Conservation (phyloP, 2,797 vertebrate genomes). For the Tokudaia tokunoshimensis region DNA sequence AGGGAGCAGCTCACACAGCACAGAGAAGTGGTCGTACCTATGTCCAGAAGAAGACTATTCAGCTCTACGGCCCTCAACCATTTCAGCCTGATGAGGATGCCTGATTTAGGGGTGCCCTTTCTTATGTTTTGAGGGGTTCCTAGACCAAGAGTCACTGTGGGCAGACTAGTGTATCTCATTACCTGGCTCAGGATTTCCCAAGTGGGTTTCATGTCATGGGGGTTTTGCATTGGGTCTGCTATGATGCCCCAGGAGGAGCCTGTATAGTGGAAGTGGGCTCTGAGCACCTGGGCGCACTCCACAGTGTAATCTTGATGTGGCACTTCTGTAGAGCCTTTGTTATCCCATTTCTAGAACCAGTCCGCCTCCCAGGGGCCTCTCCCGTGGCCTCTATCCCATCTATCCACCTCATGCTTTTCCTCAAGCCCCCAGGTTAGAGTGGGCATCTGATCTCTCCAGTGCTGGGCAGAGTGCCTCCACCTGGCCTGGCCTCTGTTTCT, state of each 20-base stretch:
- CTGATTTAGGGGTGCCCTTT: neutral
- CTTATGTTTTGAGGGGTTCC: neutral
- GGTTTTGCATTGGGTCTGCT: neutral
- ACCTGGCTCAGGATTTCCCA: neutral
- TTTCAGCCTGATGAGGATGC: neutral
- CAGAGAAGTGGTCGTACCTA: slow-evolving; percentile 96
- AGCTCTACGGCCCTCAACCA: neutral
- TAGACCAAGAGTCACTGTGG: neutral
- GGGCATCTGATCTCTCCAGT: neutral
- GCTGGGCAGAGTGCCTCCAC: neutral
- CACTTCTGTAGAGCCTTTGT: too few species aligned
- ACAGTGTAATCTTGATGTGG: neutral
- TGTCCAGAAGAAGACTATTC: neutral
- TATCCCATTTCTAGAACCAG: too few species aligned
- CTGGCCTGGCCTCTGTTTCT: neutral
- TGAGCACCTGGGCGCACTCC: neutral
- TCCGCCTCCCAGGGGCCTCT: neutral
- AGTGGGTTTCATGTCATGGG: neutral
- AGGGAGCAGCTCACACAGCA: slow-evolving; percentile 97
- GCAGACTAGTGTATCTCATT: neutral
- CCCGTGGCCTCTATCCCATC: neutral
- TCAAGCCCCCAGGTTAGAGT: neutral
- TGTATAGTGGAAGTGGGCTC: neutral
- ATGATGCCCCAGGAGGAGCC: neutral
- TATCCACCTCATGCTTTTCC: neutral